A percentile compares a stretch with the other conserved stretches of the same genome.
Conservation (phyloP, 2,113 vertebrate species). For the Tauraco erythrolophus region DNA sequence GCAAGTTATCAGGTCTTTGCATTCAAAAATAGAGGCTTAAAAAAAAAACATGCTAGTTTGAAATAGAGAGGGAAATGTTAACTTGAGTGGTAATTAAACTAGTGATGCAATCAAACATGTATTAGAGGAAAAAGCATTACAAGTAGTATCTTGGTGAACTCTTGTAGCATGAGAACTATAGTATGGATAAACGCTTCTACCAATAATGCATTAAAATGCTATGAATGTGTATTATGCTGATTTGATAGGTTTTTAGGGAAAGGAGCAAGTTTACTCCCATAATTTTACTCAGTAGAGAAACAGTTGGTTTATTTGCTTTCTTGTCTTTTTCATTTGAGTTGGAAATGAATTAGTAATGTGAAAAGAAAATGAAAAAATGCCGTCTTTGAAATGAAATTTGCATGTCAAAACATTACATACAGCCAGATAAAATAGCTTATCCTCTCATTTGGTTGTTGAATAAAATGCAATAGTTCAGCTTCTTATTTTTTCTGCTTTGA, state of each 20-base stretch:
- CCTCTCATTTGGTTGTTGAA: background rate
- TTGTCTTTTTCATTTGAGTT: slow-evolving; percentile 3
- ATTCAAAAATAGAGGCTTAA: slow-evolving; percentile 27
- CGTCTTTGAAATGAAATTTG: slow-evolving; percentile 32
- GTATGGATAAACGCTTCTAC: background rate
- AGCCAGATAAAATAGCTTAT: slow-evolving; percentile 55
- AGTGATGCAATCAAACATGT: background rate
- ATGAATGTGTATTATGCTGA: background rate
- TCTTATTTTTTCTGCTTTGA: background rate
- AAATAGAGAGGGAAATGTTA: slow-evolving; percentile 33
- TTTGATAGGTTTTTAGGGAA: background rate
- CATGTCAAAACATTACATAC: slow-evolving; percentile 26
- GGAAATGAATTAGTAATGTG: slow-evolving; percentile 10
- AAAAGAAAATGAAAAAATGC: slow-evolving; percentile 21
- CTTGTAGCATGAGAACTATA: background rate
- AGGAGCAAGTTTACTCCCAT: background rate
- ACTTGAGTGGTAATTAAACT: background rate
- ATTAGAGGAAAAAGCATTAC: background rate
- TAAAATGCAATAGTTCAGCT: background rate
- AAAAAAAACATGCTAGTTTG: background rate
- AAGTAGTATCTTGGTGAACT: background rate
- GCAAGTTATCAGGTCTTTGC: slow-evolving; percentile 23
- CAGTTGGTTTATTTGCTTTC: background rate
- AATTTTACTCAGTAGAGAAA: background rate
- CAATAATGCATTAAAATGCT: background rate